Evolutionary conservation across 2,113 vertebrate genomes (phyloP).

Genomic region (Axis porcinus): DNA sequence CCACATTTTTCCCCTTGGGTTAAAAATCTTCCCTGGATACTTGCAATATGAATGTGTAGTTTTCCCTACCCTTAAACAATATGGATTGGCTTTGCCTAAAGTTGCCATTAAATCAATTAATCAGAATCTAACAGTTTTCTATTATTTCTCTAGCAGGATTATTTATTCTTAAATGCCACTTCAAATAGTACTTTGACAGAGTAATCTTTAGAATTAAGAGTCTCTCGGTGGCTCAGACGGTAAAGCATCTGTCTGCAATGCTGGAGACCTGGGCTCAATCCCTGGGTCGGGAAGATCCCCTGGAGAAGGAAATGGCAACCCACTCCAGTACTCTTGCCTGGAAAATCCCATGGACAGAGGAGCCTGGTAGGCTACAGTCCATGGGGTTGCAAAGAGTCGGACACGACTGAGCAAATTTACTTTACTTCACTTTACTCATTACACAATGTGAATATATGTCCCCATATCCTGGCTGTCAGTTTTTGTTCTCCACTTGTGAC

Average conservation of each 20-base stretch:
- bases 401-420: too few species aligned
- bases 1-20: not conserved
- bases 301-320: too few species aligned
- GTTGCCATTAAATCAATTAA: not conserved
- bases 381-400: too few species aligned
- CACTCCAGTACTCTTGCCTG: too few species aligned
- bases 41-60: not conserved
- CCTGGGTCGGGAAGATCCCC: too few species aligned
- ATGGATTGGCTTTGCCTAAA: not conserved
- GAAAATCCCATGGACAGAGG: too few species aligned
- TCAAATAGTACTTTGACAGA: not conserved
- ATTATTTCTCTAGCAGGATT: not conserved
- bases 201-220: not conserved
- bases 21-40: not conserved
- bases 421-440: not conserved
- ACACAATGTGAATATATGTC: not conserved
- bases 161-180: not conserved
- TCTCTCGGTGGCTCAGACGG: not conserved
- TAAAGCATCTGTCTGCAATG: too few species aligned
- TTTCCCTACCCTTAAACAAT: not conserved
- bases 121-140: not conserved
- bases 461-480: not conserved
- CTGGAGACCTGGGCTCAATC: too few species aligned
- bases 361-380: too few species aligned
- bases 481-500: not conserved